Evolutionary conservation across 37 sponge, comb jelly and placozoan species (phyloP).

Genomic region (Oopsacas minuta): DNA sequence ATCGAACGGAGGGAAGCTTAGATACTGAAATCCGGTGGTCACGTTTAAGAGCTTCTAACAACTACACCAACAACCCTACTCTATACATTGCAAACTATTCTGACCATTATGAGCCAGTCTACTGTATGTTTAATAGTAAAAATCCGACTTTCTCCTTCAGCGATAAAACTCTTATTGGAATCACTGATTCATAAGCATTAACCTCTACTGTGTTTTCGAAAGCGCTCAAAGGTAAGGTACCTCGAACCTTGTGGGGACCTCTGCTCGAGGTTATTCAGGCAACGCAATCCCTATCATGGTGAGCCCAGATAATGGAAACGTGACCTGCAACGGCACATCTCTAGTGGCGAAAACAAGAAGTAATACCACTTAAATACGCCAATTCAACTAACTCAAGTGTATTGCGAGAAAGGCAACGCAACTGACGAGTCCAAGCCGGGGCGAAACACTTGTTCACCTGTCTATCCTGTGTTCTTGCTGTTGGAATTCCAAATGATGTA

Average conservation of each 20-base stretch:
- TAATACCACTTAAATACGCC: no score
- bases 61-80: neutral
- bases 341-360: neutral
- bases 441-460: no score
- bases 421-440: no score
- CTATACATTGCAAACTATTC: neutral
- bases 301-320: neutral
- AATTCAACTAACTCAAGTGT: no score
- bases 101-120: neutral
- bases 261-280: neutral
- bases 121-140: neutral
- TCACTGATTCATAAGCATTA: neutral
- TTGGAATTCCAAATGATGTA: no score
- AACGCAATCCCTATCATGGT: neutral
- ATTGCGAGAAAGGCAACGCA: no score
- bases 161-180: neutral
- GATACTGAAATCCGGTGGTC: neutral
- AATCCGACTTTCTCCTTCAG: neutral
- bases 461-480: no score
- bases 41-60: neutral
- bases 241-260: neutral
- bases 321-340: neutral
- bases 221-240: neutral
- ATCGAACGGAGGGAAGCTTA: neutral
- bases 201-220: neutral